Base-by-base conservation (phyloP, 1,140 invertebrate genomes). In the Thaumatotibia leucotreta region DNA sequence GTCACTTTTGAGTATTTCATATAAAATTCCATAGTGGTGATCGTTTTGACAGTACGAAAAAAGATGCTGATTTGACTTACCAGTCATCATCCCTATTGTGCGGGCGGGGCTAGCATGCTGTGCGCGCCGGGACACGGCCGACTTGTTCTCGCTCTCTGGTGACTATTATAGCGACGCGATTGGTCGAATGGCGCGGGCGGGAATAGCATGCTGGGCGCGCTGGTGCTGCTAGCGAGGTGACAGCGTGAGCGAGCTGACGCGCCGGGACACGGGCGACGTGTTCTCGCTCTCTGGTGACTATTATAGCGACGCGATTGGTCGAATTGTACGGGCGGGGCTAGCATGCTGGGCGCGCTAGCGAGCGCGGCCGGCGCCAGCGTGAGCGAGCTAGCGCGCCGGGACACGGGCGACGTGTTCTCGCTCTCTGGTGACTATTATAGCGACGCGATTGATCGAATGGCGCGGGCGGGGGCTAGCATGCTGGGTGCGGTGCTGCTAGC, bases 401-500 rank as follows among this genome's bases (percentile, higher is more conserved):
- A 9, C 31, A 79, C 79, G 29, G 85, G 85, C 20, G 85, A 88
- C 69, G 76, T 84, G 39, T 86, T 88, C 52, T 82, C 82, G 14
- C 66, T 86, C 17, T 70, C n/a, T n/a, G 2, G 14, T 17, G 35
- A 22, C 23, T 22, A 29, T 39, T 24, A 5, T 14, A 27, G n/a
- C 11, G 32, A n/a, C 27, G 76, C 63, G 66, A 50, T 63, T 29
- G 67, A 61, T 52, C 49, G 72, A 62, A 61, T 65, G 61, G 65
- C 49, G 74, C 69, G 52, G 72, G 81, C 73, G n/a, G 67, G 70
- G 85, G 85, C 70, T 86, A 83, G 80, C 77, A 85, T 86, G 80
- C 75, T 79, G 73, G 67, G 63, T 54, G 64, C 76, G n/a, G n/a
- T n/a, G n/a, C n/a, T n/a, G 69, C 62, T 68, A 23, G 70, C 75